Evolutionary conservation across 2,113 vertebrate species (phyloP), one percentile per base, ranked within the genome.

Genomic region (Talpa occidentalis): DNA sequence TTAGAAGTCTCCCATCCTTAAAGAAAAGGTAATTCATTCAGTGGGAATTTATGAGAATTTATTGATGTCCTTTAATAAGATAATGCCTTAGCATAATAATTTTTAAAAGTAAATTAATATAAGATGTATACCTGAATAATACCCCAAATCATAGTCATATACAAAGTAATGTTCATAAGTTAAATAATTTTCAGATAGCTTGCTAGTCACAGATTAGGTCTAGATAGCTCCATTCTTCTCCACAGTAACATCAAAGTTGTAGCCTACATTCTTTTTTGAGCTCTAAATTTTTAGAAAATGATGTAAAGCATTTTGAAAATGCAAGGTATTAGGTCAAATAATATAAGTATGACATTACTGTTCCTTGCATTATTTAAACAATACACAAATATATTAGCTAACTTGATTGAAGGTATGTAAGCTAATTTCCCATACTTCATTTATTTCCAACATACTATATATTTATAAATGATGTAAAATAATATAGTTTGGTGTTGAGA

Each of bases 271-370:
- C 30, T 32, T 59, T 67, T 44, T 66, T 52, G 42, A 91, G 30
- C 32, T 54, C 52, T 54, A 6, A 3, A 54, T 54, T 54, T 60
- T 76, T 35, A 40, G 22, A 74, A 91, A 96, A 84, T 28, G 5
- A 82, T 35, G 52, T 76, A 30, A 79, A 40, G 26, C 28, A 80
- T 84, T 93, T 49, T 83, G 70, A 89, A 94, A 92, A 91, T 73
- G 21, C 17, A 64, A 93, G 74, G 10, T 21, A 24, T 1, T 32
- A 16, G 7, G 52, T 44, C 76, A 19, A 54, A 54, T 54, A 19
- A 52, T 66, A n/a, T 73, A 85, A 85, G 30, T 11, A 79, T 21
- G 24, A 1, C 84, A 56, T 94, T 77, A 80, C 22, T 19, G 72
- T 10, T 10, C 70, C 24, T 0, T 80, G 17, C 22, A 66, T 54